These are phyloP conservation scores for Synanthedon formicaeformis DNA, from an alignment of 2,888 invertebrate genomes.

Conservation along the genomic window DNA sequence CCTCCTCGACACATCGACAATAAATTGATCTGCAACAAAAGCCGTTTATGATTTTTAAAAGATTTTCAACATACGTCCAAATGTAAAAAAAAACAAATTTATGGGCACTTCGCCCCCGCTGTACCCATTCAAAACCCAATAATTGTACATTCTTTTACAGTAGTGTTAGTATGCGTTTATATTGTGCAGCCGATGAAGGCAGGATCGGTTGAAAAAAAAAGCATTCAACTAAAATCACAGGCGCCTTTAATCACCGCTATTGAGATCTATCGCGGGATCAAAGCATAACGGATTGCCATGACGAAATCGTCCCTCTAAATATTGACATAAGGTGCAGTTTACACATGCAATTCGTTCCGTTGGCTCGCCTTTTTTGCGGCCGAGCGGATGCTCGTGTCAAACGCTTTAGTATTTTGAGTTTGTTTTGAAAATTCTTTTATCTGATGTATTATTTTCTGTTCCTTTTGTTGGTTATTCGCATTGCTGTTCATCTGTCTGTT, in stretches of 20 bases:
- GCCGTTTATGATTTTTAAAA: conserved; percentile 61
- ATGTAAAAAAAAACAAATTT: conserved; percentile 54
- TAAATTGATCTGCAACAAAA: conserved; percentile 40
- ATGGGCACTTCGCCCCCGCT: conserved; percentile 69
- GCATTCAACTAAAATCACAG: conserved; percentile 68
- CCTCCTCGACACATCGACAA: conserved; percentile 45
- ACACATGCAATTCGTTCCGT: conserved; percentile 38
- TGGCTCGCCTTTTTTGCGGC: conserved; percentile 47
- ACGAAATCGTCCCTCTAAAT: conserved; percentile 53
- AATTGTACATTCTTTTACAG: conserved; percentile 72
- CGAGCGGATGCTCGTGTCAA: conserved; percentile 71
- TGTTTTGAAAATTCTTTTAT: conserved; percentile 73
- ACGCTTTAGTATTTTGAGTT: conserved; percentile 71
- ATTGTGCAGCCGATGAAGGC: conserved; percentile 62
- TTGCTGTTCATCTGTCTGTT: conserved; percentile 53
- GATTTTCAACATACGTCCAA: conserved; percentile 44
- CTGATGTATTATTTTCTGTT: conserved; percentile 65
- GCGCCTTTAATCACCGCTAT: conserved; percentile 71
- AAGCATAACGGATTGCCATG: conserved; percentile 42
- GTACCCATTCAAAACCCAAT: conserved; percentile 68
- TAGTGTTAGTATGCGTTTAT: conserved; percentile 69
- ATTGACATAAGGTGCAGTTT: conserved; percentile 53
- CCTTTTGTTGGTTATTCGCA: conserved; percentile 47
- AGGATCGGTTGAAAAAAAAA: conserved; percentile 41
- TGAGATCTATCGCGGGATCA: conserved; percentile 69